Conservation (phyloP, 2,797 vertebrate genomes). For the Scyliorhinus canicula region DNA sequence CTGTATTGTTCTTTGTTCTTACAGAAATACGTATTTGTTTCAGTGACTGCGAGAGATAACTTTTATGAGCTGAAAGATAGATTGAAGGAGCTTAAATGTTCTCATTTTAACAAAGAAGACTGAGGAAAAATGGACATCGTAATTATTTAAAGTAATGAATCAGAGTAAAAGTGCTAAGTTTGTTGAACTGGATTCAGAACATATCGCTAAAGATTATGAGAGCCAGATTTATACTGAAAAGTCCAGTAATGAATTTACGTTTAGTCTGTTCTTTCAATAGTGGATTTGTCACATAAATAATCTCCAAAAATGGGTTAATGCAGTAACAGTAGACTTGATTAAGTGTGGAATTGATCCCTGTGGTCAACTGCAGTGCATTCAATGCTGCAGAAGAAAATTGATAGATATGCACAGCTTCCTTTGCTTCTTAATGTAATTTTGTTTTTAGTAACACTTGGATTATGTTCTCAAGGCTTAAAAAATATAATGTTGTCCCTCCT, state of each 20-base stretch:
- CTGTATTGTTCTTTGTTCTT: no score
- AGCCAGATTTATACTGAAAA: not conserved
- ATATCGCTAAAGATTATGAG: not conserved
- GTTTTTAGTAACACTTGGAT: no score
- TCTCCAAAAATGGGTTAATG: not conserved
- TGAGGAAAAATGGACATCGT: not conserved
- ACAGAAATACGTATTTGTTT: not conserved
- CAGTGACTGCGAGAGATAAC: not conserved
- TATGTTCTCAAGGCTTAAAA: not conserved
- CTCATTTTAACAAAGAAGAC: not conserved
- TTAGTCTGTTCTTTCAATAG: not conserved
- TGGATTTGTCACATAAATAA: not conserved
- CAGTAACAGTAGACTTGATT: not conserved
- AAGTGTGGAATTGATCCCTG: not conserved
- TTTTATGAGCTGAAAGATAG: not conserved
- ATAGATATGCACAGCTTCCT: not conserved
- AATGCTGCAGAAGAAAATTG: slow-evolving; percentile 2
- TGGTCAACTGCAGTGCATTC: not conserved
- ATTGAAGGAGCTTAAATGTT: not conserved
- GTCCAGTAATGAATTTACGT: not conserved
- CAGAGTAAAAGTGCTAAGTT: not conserved
- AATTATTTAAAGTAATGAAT: not conserved
- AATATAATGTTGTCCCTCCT: no score
- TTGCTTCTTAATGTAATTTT: not conserved
- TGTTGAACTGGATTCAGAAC: slow-evolving; percentile 11